Conservation (phyloP, 2,113 vertebrate genomes). For the Petaurus breviceps region DNA sequence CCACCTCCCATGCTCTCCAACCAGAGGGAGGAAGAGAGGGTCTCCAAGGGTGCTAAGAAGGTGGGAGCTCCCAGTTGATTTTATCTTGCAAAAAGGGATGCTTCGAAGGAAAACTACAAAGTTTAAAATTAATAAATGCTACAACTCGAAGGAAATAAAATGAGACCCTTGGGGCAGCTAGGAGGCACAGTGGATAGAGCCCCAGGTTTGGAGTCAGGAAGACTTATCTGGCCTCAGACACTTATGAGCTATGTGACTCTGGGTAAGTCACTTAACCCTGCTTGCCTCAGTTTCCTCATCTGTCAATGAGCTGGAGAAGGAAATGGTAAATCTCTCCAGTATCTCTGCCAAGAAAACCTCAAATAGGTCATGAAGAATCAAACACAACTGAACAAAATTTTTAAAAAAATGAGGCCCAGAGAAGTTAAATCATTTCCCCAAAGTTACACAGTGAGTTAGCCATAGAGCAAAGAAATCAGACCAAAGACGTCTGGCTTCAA, state of each 20-base stretch:
- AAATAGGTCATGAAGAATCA: neutral
- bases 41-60: neutral
- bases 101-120: neutral
- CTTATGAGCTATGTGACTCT: neutral
- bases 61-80: neutral
- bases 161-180: neutral
- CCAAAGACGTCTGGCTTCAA: neutral
- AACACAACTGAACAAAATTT: neutral
- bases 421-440: neutral
- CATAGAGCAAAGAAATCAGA: neutral
- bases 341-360: neutral
- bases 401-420: neutral
- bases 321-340: no score
- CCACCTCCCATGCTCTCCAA: neutral
- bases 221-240: neutral
- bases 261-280: neutral
- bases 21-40: slow-evolving; percentile 31
- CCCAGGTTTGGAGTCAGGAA: neutral
- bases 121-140: neutral
- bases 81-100: neutral
- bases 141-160: neutral
- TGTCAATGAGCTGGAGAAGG: neutral
- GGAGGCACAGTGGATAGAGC: neutral
- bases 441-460: neutral
- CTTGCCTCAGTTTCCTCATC: neutral